Evolutionary conservation across 2,113 vertebrate species (phyloP).

Genomic region (Pachypanchax playfairii): DNA sequence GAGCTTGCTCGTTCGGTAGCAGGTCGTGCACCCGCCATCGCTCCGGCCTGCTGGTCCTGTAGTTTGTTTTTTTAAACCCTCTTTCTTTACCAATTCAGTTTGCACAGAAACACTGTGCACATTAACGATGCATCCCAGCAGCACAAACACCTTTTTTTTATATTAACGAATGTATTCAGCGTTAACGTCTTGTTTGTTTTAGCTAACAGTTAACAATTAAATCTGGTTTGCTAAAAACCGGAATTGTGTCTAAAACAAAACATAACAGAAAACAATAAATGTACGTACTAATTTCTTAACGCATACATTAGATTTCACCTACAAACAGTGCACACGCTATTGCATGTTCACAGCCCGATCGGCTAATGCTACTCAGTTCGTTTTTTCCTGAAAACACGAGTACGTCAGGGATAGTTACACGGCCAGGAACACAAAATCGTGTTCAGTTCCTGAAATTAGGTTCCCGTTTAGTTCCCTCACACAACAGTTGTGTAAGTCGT

Average conservation of each 20-base stretch:
- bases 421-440: slow-evolving; percentile 28
- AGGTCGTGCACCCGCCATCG: slow-evolving; percentile 64
- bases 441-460: slow-evolving; percentile 21
- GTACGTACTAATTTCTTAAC: neutral
- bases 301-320: neutral
- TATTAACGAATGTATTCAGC: neutral
- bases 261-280: neutral
- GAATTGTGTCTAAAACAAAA: neutral
- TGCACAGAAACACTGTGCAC: neutral
- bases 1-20: slow-evolving; percentile 77
- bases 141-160: neutral
- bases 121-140: neutral
- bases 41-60: slow-evolving; percentile 19
- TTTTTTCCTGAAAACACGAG: slow-evolving; percentile 10
- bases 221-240: neutral
- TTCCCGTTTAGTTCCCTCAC: rapidly evolving
- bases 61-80: neutral
- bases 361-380: slow-evolving; percentile 43
- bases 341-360: neutral
- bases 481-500: rapidly evolving
- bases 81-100: neutral
- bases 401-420: slow-evolving; percentile 19
- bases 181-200: slow-evolving; percentile 1
- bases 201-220: slow-evolving; percentile 5
- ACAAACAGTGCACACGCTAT: neutral